Base-by-base conservation (phyloP, 2,113 vertebrate species). In the Antechinus flavipes region DNA sequence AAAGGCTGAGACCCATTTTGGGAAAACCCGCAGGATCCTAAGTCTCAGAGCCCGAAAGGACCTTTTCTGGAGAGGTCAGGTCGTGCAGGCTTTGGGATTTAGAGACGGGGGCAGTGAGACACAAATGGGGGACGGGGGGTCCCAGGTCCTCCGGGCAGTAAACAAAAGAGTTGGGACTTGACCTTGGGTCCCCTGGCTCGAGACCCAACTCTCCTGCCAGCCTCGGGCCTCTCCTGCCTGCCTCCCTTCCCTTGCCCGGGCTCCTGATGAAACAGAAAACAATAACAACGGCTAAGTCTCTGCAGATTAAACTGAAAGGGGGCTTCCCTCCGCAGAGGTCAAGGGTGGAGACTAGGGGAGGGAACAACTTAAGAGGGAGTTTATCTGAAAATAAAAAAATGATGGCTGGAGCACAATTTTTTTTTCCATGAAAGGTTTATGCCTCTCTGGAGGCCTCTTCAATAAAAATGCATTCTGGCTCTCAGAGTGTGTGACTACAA, bases 381-480 rank as follows among this genome's bases (percentile, higher is more conserved):
- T 97, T 93, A 98, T 97, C 97, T 95, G 96, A 90, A 26, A 12
- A 97, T 50, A 98, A 98, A 96, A 97, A 98, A 99, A 99, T 99
- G 98, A 98, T 97, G 96, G 97, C 98, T 98, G 98, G 98, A 98
- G 98, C 97, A 96, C 96, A 56, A 95, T 91, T 94, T 91, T 84
- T 95, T 14, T 7, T 1, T 27, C 53, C 0, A 94, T 91, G 93
- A 14, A 97, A 97, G 97, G 97, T 98, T 98, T 99, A 98, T 99
- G 97, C 98, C 97, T 98, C 99, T 98, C 98, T 90, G 49, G 98
- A 99, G 99, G 98, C 97, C 94, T 98, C 98, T 98, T 98, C 98
- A 98, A 99, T 98, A 98, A 98, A 98, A 98, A 99, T 98, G 98
- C 98, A 97, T 98, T 99, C 99, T 99, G 99, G 98, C 99, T 98